Conservation (phyloP, 2,113 vertebrate genomes). For the Arizona elegans region DNA sequence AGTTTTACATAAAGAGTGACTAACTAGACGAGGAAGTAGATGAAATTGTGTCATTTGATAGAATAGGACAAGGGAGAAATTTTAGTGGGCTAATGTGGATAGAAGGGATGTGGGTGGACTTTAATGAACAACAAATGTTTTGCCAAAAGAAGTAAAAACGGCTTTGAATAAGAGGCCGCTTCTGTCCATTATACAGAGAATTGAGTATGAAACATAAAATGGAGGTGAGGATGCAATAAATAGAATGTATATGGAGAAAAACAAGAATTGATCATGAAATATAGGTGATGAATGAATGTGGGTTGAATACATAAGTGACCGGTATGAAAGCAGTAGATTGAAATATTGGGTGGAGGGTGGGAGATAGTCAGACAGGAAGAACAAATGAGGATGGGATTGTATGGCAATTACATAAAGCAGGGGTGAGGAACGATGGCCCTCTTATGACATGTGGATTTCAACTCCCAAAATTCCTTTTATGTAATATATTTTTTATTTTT, state of each 20-base stretch:
- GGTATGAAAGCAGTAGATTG: not conserved
- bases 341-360: not conserved
- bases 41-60: not conserved
- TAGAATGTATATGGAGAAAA: not conserved
- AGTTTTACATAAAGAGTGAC: not conserved
- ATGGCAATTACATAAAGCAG: not conserved
- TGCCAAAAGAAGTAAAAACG: not conserved
- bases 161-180: not conserved
- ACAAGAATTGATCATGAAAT: not conserved
- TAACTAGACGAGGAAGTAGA: not conserved
- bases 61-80: not conserved
- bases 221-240: not conserved
- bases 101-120: not conserved
- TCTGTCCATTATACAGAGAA: not conserved
- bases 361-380: not conserved
- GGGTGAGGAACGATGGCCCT: not conserved
- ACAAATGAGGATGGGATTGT: not conserved
- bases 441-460: not conserved
- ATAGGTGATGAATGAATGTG: not conserved
- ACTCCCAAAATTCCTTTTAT: not conserved
- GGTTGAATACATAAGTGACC: not conserved
- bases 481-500: too few species aligned
- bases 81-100: not conserved
- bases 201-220: not conserved
- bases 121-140: not conserved